Percentiles rank a stretch among this genome's conserved stretches.
These are phyloP conservation scores for Apotomis capreana DNA, from an alignment of 2,888 invertebrate genomes.

Conservation along the genomic window DNA sequence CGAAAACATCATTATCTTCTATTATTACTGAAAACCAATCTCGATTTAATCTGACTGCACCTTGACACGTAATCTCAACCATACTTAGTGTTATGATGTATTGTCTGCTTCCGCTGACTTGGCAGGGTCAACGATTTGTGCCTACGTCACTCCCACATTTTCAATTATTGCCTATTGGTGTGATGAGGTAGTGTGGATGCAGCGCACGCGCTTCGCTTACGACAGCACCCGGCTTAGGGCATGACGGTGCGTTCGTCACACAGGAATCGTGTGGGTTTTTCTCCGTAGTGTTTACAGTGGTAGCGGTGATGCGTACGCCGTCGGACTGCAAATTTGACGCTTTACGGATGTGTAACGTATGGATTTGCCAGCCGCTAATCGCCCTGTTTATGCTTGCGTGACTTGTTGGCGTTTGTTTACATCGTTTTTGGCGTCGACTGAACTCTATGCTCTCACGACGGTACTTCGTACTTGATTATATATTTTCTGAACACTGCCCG, in stretches of 20 bases:
- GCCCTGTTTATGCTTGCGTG: constrained; percentile 47
- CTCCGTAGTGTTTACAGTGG: constrained; percentile 52
- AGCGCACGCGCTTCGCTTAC: constrained; percentile 67
- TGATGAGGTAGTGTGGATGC: constrained; percentile 66
- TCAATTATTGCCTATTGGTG: constrained; percentile 52
- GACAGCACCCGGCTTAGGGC: constrained; percentile 28
- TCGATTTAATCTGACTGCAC: constrained; percentile 40
- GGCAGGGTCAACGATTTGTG: constrained; percentile 60
- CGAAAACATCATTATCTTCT: constrained; percentile 39
- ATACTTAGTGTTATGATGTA: constrained; percentile 48
- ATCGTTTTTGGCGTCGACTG: constrained; percentile 26
- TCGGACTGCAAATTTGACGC: constrained; percentile 47
- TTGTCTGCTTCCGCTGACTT: constrained; percentile 48
- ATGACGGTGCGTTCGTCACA: constrained; percentile 48
- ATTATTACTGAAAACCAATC: constrained; percentile 27
- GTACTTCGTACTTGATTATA: background rate
- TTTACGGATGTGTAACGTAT: constrained; percentile 48
- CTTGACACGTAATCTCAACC: constrained; percentile 46
- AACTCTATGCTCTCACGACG: background rate
- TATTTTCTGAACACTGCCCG: too few species aligned
- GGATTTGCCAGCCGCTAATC: constrained; percentile 54
- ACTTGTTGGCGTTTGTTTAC: constrained; percentile 42
- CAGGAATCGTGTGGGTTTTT: constrained; percentile 61
- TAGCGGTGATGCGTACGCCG: constrained; percentile 42
- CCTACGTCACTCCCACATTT: constrained; percentile 71